Evolutionary conservation across 1,140 invertebrate species (phyloP).

Genomic region (Drosophila pandora): DNA sequence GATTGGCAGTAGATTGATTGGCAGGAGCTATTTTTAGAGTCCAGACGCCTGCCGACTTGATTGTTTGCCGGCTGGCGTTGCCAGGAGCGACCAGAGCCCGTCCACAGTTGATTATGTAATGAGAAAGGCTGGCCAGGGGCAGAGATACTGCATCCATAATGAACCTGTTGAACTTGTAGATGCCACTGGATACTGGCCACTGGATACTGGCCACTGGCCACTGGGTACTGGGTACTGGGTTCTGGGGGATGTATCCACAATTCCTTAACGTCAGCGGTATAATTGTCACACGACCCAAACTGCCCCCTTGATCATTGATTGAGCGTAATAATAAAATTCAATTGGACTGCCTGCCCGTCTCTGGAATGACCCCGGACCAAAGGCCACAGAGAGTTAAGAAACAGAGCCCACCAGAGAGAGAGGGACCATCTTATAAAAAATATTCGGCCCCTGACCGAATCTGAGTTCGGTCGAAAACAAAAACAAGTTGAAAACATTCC

Average conservation of each 20-base stretch:
- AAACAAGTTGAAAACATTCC: constrained; percentile 67
- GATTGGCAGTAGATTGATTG: constrained; percentile 49
- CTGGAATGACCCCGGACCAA: constrained; percentile 60
- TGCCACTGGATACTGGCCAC: constrained; percentile 3
- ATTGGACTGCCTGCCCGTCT: constrained; percentile 60
- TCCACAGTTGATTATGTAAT: constrained; percentile 75
- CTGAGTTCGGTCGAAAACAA: constrained; percentile 38
- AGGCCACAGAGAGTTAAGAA: constrained; percentile 30
- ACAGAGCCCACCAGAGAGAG: not conserved
- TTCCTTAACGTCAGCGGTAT: constrained; percentile 79
- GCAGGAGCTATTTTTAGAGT: constrained; percentile 72
- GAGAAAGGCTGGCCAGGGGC: constrained; percentile 50
- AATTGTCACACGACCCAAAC: constrained; percentile 83
- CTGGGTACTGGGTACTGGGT: not conserved
- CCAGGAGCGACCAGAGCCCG: constrained; percentile 21
- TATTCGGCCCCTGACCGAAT: not conserved
- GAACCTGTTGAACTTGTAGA: constrained; percentile 67
- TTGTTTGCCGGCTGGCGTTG: constrained; percentile 54
- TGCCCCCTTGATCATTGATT: constrained; percentile 82
- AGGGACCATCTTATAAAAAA: constrained; percentile 8
- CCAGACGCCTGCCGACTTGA: constrained; percentile 64
- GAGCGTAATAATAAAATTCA: constrained; percentile 83
- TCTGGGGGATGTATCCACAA: constrained; percentile 49
- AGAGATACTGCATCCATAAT: constrained; percentile 56
- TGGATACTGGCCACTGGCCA: no score